Percentiles rank a stretch among this genome's conserved stretches.
Evolutionary conservation across 2,797 vertebrate genomes (phyloP).

Genomic region (Falco novaeseelandiae): DNA sequence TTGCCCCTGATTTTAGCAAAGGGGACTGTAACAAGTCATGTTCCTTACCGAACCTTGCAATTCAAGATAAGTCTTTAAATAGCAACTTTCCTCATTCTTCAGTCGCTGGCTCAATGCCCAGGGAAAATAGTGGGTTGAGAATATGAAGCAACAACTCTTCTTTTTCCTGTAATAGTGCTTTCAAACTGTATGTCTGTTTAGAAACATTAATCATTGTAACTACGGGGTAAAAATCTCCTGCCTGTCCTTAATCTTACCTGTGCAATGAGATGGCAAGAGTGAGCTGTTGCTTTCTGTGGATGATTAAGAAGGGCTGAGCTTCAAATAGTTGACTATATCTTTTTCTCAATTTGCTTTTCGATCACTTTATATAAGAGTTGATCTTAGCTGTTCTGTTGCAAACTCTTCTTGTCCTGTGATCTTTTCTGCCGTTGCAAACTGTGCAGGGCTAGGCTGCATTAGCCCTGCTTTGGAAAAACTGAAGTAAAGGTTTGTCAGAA

Average conservation of each 20-base stretch:
- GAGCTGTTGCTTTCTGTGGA: neutral
- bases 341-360: conserved; percentile 32
- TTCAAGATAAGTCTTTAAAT: conserved; percentile 60
- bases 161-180: conserved; percentile 46
- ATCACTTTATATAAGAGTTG: conserved; percentile 8
- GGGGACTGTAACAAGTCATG: neutral
- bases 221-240: conserved; percentile 35
- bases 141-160: conserved; percentile 47
- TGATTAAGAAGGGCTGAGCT: conserved; percentile 36
- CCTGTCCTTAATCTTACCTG: conserved; percentile 48
- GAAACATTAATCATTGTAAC: conserved; percentile 65
- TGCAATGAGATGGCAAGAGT: conserved; percentile 12
- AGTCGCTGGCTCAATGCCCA: conserved; percentile 44
- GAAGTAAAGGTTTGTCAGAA: neutral
- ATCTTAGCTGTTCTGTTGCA: neutral
- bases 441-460: neutral
- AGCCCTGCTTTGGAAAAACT: neutral
- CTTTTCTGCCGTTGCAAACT: neutral
- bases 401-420: neutral
- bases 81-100: conserved; percentile 44
- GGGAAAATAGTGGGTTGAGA: conserved; percentile 58
- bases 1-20: conserved; percentile 1
- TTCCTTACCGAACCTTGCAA: conserved; percentile 32
- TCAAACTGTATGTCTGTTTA: conserved; percentile 61
- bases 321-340: neutral